Conservation (phyloP, 2,888 invertebrate species). For the Campoplex nolae region DNA sequence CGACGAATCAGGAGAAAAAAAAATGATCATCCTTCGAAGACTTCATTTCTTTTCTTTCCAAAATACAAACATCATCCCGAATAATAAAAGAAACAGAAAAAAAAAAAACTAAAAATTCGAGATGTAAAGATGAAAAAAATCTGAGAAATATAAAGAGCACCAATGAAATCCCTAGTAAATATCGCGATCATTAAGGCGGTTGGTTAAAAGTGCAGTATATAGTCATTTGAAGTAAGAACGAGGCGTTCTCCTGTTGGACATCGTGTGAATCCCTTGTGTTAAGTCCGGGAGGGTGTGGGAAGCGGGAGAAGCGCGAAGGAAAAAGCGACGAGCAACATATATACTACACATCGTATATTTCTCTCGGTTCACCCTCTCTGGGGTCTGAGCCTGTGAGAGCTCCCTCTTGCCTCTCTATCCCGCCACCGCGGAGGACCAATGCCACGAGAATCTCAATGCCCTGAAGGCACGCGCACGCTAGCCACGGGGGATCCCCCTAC, state of each 20-base stretch:
- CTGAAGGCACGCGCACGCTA: conserved; percentile 77
- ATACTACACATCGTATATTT: conserved; percentile 57
- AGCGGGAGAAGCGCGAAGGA: conserved; percentile 36
- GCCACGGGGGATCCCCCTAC: conserved; percentile 75
- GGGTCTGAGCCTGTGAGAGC: conserved; percentile 2
- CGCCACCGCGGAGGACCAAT: conserved; percentile 53
- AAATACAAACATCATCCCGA: not conserved
- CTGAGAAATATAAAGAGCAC: not conserved
- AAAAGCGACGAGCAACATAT: conserved; percentile 33
- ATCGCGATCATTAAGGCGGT: conserved; percentile 32
- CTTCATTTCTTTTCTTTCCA: not conserved
- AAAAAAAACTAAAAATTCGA: not conserved
- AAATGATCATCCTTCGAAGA: too few species aligned
- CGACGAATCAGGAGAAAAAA: too few species aligned
- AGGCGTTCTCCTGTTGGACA: conserved; percentile 60
- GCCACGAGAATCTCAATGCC: conserved; percentile 70
- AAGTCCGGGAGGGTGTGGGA: conserved; percentile 51
- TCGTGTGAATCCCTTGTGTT: conserved; percentile 71
- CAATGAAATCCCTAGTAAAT: not conserved
- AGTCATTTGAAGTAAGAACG: conserved; percentile 51
- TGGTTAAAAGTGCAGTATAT: conserved; percentile 28
- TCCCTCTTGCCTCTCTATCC: conserved; percentile 42
- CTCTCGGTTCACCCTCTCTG: conserved; percentile 35
- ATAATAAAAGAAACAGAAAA: not conserved
- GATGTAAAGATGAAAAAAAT: not conserved